These are phyloP conservation scores for Gymnobelideus leadbeateri DNA, from an alignment of 2,113 vertebrate species.

Conservation along the genomic window DNA sequence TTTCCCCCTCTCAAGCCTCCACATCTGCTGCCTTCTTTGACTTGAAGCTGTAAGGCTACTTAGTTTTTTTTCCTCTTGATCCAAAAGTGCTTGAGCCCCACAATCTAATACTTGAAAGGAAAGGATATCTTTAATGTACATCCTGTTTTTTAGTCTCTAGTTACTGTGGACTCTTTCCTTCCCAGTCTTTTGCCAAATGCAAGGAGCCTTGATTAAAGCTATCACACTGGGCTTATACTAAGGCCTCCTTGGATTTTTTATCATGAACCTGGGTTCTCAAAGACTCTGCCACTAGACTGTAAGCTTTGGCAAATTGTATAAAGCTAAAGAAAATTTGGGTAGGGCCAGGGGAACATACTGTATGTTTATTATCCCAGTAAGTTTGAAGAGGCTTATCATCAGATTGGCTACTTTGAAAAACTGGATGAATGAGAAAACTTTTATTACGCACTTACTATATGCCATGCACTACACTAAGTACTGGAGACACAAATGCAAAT, in stretches of 20 bases:
- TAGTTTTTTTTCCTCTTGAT: neutral
- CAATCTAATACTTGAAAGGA: neutral
- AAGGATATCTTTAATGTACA: neutral
- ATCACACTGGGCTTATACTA: neutral
- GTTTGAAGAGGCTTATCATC: neutral
- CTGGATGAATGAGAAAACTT: neutral
- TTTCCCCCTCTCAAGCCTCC: neutral
- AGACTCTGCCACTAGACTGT: neutral
- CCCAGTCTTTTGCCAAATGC: neutral
- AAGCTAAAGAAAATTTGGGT: neutral
- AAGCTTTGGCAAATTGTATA: neutral
- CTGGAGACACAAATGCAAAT: neutral
- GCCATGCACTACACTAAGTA: neutral
- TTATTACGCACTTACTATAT: neutral
- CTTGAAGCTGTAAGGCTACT: neutral
- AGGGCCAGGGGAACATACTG: neutral
- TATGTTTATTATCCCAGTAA: neutral
- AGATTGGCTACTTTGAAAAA: neutral
- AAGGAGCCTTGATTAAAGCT: neutral
- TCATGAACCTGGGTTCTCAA: neutral
- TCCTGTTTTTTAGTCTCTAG: neutral
- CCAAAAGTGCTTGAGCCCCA: neutral
- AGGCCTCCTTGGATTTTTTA: neutral
- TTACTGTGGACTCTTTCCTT: neutral
- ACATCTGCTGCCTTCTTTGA: neutral